These are phyloP conservation scores for Enteromius thamalakanensis DNA, from an alignment of 2,797 vertebrate species.

Conservation along the genomic window DNA sequence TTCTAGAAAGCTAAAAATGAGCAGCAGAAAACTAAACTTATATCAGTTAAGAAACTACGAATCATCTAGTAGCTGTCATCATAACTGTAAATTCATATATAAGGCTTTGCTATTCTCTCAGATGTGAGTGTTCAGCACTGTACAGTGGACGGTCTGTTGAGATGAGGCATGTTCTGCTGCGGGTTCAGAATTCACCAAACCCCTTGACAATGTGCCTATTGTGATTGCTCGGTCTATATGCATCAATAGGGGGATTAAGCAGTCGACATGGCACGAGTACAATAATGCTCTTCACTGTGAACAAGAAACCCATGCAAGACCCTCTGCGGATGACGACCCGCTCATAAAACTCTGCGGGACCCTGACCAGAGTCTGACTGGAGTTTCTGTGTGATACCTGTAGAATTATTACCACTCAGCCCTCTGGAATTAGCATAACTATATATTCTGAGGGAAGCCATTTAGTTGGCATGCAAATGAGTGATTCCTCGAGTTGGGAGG, in stretches of 20 bases:
- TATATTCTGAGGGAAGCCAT: not conserved
- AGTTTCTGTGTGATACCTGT: conserved; percentile 18
- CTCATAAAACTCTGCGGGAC: conserved; percentile 61
- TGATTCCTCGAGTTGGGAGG: not conserved
- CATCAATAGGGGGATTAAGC: conserved; percentile 83
- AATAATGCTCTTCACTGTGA: conserved; percentile 79
- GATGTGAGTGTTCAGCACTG: conserved; percentile 52
- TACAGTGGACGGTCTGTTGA: conserved; percentile 70
- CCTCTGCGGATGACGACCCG: conserved; percentile 68
- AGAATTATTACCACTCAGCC: conserved; percentile 7
- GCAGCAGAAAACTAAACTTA: not conserved
- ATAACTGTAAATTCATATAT: conserved; percentile 39
- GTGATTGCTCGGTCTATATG: conserved; percentile 73
- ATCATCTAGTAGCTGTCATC: conserved; percentile 28
- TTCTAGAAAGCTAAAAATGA: not conserved
- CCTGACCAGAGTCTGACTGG: conserved; percentile 37
- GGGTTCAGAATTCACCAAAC: conserved; percentile 79
- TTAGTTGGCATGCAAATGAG: conserved; percentile 7
- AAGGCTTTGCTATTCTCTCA: conserved; percentile 37
- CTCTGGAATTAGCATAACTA: not conserved
- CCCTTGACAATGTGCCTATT: conserved; percentile 77
- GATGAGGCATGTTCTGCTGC: conserved; percentile 75
- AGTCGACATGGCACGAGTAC: conserved; percentile 78
- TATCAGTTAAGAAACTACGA: not conserved
- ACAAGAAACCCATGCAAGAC: conserved; percentile 72